Base-by-base conservation (phyloP, 2,888 invertebrate species). In the Drosophila falleni region DNA sequence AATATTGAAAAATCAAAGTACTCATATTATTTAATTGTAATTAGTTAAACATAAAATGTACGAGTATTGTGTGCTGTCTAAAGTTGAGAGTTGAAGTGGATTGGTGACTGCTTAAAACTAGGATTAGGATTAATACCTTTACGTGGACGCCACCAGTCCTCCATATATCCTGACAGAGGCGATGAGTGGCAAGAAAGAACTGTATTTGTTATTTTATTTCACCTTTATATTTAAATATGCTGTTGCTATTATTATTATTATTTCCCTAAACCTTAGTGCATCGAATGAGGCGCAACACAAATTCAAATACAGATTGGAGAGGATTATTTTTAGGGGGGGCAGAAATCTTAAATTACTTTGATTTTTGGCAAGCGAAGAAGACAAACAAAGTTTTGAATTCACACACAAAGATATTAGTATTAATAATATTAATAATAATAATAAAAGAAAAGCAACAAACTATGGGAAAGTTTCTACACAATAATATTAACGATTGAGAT, bases 111-210 rank as follows among this genome's bases (percentile, higher is more conserved):
- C 79, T 81, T 86, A 81, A 68, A 76, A 75, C 74, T 81, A 85
- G 74, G 62, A 71, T 80, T 94, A 94, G 95, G 62, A 71, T 80
- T 94, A 94, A 95, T 96, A 97, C 97, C 97, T 98, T 97, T 97
- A 93, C 97, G 96, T 93, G 97, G 97, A 95, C 97, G 96, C 97
- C 97, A 97, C 97, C 97, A 97, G 95, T 97, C 97, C 96, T 98
- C 97, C 96, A 97, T 97, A 96, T 97, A 97, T 96, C 97, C 97
- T 97, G 97, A 96, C 96, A 97, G 96, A 94, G 96, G 95, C 94
- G 96, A 96, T 95, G 97, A 97, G 95, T 95, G 95, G 95, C 95
- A 95, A 95, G 95, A 95, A 93, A 93, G 93, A 93, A 93, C 93
- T 93, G 92, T 91, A 92, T 93, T 93, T 92, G 93, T 93, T 93